Evolutionary conservation across 64 coral and sea anemone species (phyloP), one percentile per base, ranked within the genome.

Genomic region (Anthopleura sola): DNA sequence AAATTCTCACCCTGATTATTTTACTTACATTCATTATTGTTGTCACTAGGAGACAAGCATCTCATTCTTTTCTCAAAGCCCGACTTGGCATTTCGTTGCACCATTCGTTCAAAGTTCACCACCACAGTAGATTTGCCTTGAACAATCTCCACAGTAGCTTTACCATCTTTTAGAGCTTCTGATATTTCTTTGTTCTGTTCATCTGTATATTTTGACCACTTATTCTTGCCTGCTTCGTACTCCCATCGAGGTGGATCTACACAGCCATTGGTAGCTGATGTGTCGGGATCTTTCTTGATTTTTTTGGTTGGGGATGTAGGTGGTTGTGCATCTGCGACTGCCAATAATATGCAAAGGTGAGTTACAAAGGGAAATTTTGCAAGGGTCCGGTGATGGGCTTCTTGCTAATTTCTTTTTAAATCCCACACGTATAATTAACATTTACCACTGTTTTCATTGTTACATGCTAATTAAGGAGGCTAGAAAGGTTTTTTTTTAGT

Each of bases 101-200:
- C 96, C 96, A 98, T 98, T 78, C 87, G 49, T n/a, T 92, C 96
- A 90, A 98, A 98, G 36, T 92, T 84, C 7, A 98, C 88, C 21
- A 83, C 82, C 21, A 86, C 78, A 26, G 87, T 85, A 33, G 79
- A 40, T 62, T 91, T 92, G 62, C 60, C 85, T 62, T 80, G 79
- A 15, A 34, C 55, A 31, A 98, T 83, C 49, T 94, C 96, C 78
- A 87, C 64, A 0, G 69, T 69, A 44, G 60, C 0, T 78, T 92
- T 91, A 13, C 83, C 92, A 81, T 62, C 85, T 80, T 87, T 90
- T 12, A 98, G 69, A 19, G 96, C 92, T 40, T 92, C 87, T 49
- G 76, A 82, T 19, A 98, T 91, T 56, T 84, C 5, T 38, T 83
- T 90, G 36, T 68, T 55, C 24, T 98, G 86, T 31, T 89, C 56